Conservation (phyloP, 2,888 invertebrate genomes). For the Thalpophila matura region DNA sequence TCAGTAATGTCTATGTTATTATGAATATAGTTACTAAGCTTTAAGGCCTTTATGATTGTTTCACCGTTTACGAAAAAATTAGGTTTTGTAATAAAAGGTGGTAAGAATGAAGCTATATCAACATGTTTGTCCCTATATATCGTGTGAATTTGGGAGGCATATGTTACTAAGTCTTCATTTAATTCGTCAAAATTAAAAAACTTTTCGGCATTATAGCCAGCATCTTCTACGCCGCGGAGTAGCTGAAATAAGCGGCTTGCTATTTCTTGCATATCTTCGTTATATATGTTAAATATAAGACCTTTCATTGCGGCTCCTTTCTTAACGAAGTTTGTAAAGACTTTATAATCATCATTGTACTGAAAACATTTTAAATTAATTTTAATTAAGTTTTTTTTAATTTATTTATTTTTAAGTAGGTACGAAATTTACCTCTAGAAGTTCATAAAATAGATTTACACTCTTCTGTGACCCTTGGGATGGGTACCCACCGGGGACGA, state of each 20-base stretch:
- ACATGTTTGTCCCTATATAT: conserved; percentile 76
- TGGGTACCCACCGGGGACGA: conserved; percentile 63
- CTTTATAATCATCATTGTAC: conserved; percentile 72
- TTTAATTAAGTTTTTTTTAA: background rate
- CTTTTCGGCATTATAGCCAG: conserved; percentile 73
- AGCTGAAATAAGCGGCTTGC: conserved; percentile 84
- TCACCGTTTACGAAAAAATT: conserved; percentile 83
- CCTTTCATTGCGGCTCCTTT: conserved; percentile 76
- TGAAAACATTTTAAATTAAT: conserved; percentile 64
- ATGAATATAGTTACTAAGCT: conserved; percentile 70
- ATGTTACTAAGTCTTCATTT: conserved; percentile 87
- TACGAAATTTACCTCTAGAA: conserved; percentile 52
- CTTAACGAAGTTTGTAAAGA: conserved; percentile 69
- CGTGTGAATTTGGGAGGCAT: conserved; percentile 82
- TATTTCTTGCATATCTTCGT: conserved; percentile 85
- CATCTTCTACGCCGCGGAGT: conserved; percentile 77
- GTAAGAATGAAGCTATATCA: conserved; percentile 67
- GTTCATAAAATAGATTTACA: conserved; percentile 24
- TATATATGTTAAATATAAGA: conserved; percentile 86
- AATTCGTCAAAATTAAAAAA: conserved; percentile 82
- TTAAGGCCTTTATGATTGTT: conserved; percentile 80
- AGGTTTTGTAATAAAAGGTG: conserved; percentile 87
- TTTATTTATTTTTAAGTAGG: too few relatives aligned
- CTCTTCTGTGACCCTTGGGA: conserved; percentile 62
- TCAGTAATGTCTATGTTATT: conserved; percentile 57